Evolutionary conservation across 64 coral and sea anemone species (phyloP).

Genomic region (Stichodactyla helianthus): DNA sequence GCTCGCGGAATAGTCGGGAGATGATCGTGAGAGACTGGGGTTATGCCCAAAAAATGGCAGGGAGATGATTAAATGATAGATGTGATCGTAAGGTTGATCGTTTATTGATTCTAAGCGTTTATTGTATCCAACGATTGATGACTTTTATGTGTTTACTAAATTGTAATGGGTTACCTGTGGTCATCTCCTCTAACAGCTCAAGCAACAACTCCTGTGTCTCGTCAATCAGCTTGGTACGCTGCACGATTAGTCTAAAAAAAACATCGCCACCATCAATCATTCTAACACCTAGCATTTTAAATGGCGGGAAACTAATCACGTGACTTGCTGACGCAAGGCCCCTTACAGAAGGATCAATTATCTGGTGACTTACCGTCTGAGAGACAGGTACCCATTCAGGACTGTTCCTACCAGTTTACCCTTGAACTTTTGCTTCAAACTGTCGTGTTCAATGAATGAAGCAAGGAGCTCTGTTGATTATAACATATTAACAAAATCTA

Average conservation of each 20-base stretch:
- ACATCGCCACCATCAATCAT: background rate
- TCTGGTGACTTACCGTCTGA: slow-evolving; percentile 59
- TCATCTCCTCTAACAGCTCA: slow-evolving; percentile 89
- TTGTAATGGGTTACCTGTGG: slow-evolving; percentile 52
- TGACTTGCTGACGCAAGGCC: background rate
- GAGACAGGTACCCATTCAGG: slow-evolving; percentile 91
- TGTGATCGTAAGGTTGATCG: too few species aligned
- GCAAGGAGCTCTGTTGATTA: slow-evolving; percentile 76
- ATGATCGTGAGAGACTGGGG: background rate
- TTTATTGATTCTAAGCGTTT: too few species aligned
- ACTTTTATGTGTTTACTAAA: background rate
- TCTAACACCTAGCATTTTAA: background rate
- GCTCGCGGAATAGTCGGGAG: background rate
- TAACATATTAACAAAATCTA: background rate
- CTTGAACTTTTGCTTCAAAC: slow-evolving; percentile 98
- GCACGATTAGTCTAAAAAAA: slow-evolving; percentile 65
- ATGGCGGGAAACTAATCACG: slow-evolving; percentile 1
- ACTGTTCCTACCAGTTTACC: slow-evolving; percentile 92
- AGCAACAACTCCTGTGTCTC: slow-evolving; percentile 89
- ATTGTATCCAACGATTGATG: background rate
- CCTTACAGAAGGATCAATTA: too few species aligned
- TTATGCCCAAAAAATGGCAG: background rate
- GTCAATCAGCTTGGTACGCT: slow-evolving; percentile 87
- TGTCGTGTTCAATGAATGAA: slow-evolving; percentile 89
- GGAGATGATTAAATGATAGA: background rate